Conservation (phyloP, 2,113 vertebrate species). For the Macquaria ambigua region DNA sequence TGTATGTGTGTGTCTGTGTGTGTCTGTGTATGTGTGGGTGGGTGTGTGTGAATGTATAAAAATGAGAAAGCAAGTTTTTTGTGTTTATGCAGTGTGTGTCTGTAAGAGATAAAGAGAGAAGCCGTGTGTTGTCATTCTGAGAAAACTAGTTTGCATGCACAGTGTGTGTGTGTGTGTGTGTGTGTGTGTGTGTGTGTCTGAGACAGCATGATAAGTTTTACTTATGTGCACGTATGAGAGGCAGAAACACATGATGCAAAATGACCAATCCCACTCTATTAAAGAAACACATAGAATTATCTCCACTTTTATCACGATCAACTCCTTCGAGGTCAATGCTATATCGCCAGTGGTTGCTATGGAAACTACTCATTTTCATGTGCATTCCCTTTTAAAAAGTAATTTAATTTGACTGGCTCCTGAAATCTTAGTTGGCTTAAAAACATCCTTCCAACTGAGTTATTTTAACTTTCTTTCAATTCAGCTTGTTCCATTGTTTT, state of each 20-base stretch:
- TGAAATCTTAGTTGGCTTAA: not conserved
- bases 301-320: constrained; percentile 2
- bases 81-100: not conserved
- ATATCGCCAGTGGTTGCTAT: constrained; percentile 46
- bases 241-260: not conserved
- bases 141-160: not conserved
- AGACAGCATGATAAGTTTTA: not conserved
- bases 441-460: not conserved
- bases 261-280: not conserved
- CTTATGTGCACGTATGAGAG: not conserved
- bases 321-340: constrained; percentile 14
- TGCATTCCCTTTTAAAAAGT: not conserved
- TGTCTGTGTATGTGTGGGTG: constrained; percentile 6
- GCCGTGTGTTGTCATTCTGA: not conserved
- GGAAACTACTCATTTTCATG: constrained; percentile 51
- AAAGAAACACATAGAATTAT: not conserved
- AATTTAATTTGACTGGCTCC: not conserved
- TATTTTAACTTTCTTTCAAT: no score
- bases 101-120: not conserved
- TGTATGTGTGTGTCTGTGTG: constrained; percentile 4
- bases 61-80: no score
- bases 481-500: not conserved
- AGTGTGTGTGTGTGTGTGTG: constrained; percentile 2
- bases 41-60: not conserved
- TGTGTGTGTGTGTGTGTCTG: not conserved